Evolutionary conservation across 1,140 invertebrate genomes (phyloP), one percentile per base, ranked within the genome.

Genomic region (Brachionus plicatilis): DNA sequence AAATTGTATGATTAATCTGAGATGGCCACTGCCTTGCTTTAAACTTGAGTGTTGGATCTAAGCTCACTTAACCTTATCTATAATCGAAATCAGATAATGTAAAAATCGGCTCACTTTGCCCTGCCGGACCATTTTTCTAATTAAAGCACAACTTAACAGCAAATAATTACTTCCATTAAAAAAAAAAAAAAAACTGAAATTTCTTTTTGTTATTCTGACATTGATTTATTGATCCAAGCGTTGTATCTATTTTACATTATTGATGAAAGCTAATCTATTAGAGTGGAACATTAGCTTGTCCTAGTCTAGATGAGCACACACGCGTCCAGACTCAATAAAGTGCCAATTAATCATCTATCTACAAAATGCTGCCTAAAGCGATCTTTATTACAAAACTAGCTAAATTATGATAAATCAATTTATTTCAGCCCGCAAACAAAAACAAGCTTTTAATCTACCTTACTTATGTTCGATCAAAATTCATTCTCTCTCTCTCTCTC

Each of bases 11-110:
- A 37, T 37, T 37, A 37, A 37, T 37, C 5, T 33, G 3, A 33
- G n/a, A 24, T 60, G 53, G 53, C 53, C 53, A 60, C 20, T 60
- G 53, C 1, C 20, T 60, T 60, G 17, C 27, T 60, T 60, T 60
- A 24, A 24, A 60, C n/a, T 24, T 20, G 9, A 20, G 17, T 27
- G 17, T 60, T 60, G 6, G n/a, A 60, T 60, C 20, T 9, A 60
- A 24, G n/a, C 3, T 24, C 68, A 72, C 68, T 72, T 72, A 43
- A 72, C 33, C 37, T 41, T 72, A 72, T 72, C 68, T 72, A 43
- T 72, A 72, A 72, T 72, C 37, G 33, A 72, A 72, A 72, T 72
- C 68, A 72, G 68, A 72, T 72, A 72, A 72, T 72, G 68, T 72
- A 72, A 43, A 43, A 43, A 41, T 72, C 68, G 68, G 68, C 33